Base-by-base conservation (phyloP, 2,888 invertebrate species). In the Leucophenga maculata region DNA sequence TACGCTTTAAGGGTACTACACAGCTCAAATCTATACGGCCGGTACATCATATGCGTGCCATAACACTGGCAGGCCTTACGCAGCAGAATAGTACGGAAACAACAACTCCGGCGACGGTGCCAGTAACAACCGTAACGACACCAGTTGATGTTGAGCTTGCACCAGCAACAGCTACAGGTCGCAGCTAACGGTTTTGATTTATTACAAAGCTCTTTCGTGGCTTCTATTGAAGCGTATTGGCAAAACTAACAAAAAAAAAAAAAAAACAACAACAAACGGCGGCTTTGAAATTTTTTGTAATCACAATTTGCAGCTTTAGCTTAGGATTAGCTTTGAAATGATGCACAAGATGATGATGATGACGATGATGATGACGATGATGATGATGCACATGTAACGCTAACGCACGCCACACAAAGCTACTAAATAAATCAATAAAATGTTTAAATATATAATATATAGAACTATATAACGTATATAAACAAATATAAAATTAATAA, bases 1-100 rank as follows among this genome's bases (percentile, higher is more conserved):
- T 95, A 59, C 93, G 93, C 74, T 95, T 93, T 82, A 94, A 94
- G 78, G 95, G 94, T 6, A 94, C 94, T 0, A 94, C 94, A 0
- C 94, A 95, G 84, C 88, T 95, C 71, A 95, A 94, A 85, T 93
- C 93, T 67, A 92, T 95, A 31, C 90, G 92, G 73, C 91, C 93
- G 13, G 76, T 83, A 20, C 87, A 88, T 72, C 85, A 88, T 64
- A 79, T 84, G 73, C 80, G 85, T 65, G 79, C 86, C 57, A 85
- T 86, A 64, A 71, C 85, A 18, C 70, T 86, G 69, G 64, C 75
- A 18, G 75, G 65, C 1, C 77, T 75, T 9, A 48, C 71, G 31
- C 65, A 73, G 18, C 69, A 68, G 54, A 66, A 65, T 48, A 75
- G 67, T 70, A 68, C 68, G 26, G 75, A 72, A 26, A 11, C 73